Base-by-base conservation (phyloP, 92 coral and sea anemone genomes). In the Zoanthus sansibaricus region DNA sequence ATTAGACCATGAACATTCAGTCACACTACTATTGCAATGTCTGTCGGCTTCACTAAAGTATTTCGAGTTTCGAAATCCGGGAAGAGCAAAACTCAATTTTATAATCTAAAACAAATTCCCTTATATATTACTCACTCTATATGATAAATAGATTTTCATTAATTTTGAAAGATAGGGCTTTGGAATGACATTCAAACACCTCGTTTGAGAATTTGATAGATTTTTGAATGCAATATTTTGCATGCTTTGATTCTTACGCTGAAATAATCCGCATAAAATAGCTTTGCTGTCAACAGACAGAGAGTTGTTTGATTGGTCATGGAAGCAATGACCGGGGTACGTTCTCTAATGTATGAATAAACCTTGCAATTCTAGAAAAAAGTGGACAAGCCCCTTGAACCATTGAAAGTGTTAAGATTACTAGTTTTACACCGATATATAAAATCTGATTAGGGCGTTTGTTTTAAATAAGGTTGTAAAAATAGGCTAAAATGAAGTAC, bases 61-160 rank as follows among this genome's bases (percentile, higher is more conserved):
- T 46, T 45, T 45, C 56, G 58, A 52, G 79, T 18, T 75, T 75
- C 25, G 2, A 30, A 30, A 69, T 2, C 3, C 32, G 2, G 64
- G 67, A 21, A 51, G 17, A 20, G 14, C 55, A 18, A 15, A 30
- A 49, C 51, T 45, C 59, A 56, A 47, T 37, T 7, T 64, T 66
- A 80, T 32, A 80, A 46, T 66, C 75, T 80, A 80, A 80, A 80
- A 80, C 51, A 64, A 18, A 20, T 37, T 18, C 70, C 62, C 85
- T 51, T 64, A 64, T 66, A 80, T 80, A 44, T 64, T 62, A 42
- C 59, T 45, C 75, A 64, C 75, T 52, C n/a, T 54, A 16, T 66
- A 80, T 46, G 85, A 66, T 80, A 80, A 80, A 64, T 64, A 66
- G 52, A 66, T 62, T 80, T 74, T 80, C 20, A 42, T 44, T 37